Conservation (phyloP, 2,797 vertebrate species). For the Anableps anableps region DNA sequence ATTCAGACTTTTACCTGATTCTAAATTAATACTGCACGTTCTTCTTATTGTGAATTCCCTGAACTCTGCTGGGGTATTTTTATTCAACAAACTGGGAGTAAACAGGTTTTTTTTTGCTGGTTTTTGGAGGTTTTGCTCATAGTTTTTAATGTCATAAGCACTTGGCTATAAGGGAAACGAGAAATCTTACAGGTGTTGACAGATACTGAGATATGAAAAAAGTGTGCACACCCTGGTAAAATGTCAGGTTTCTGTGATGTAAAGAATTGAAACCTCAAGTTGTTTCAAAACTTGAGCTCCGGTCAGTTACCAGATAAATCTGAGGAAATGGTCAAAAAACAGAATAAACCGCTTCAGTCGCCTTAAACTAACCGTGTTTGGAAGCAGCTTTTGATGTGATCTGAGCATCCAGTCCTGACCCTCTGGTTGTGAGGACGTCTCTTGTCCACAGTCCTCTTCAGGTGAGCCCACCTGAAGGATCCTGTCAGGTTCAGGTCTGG, state of each 20-base stretch:
- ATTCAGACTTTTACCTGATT: background rate
- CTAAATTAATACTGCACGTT: background rate
- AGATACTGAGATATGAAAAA: background rate
- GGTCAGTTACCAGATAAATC: background rate
- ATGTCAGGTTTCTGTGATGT: background rate
- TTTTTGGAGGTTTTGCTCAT: background rate
- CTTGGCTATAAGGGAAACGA: background rate
- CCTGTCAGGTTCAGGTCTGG: background rate
- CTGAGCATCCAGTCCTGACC: background rate
- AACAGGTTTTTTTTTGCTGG: background rate
- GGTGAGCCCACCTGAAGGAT: background rate
- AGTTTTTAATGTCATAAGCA: background rate
- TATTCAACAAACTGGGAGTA: background rate
- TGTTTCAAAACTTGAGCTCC: no score
- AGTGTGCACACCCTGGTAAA: background rate
- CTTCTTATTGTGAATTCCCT: background rate
- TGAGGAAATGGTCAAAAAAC: background rate
- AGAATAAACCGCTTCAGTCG: no score
- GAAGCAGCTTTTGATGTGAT: background rate
- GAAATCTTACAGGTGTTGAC: background rate
- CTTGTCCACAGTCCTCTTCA: background rate
- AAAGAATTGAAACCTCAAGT: background rate
- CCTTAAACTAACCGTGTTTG: background rate
- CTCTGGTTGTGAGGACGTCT: background rate
- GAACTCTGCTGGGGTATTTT: background rate